These are phyloP conservation scores for Sesia apiformis DNA, from an alignment of 2,888 invertebrate genomes.

Conservation along the genomic window DNA sequence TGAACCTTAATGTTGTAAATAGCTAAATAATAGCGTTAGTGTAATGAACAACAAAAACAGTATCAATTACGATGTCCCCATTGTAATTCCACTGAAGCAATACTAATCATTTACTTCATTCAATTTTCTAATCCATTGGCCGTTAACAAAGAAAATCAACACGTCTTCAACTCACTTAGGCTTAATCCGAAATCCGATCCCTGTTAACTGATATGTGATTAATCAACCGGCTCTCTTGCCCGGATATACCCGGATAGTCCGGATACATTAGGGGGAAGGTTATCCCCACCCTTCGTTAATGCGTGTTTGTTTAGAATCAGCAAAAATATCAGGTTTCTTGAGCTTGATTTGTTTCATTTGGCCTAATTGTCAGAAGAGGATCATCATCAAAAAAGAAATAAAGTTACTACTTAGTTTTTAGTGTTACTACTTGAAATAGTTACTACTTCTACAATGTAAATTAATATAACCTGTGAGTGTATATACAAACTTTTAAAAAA, in stretches of 20 bases:
- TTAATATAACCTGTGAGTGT: too few species aligned
- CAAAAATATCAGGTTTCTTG: not conserved
- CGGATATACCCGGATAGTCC: conserved; percentile 15
- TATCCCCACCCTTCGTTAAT: conserved; percentile 10
- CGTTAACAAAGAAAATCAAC: conserved; percentile 17
- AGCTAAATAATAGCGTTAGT: too few species aligned
- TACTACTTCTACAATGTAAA: too few species aligned
- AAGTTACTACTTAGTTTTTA: too few species aligned
- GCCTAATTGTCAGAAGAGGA: too few species aligned
- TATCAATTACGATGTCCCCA: too few species aligned
- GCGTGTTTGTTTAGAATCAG: not conserved
- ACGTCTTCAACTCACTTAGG: conserved; percentile 25
- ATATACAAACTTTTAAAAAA: too few species aligned
- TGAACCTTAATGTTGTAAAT: too few species aligned
- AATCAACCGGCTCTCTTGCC: conserved; percentile 30
- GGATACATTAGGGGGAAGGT: conserved; percentile 12
- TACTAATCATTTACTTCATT: not conserved
- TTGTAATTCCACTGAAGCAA: not conserved
- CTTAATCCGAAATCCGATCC: conserved; percentile 33
- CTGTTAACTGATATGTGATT: conserved; percentile 51
- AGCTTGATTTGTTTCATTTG: not conserved
- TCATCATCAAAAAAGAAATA: too few species aligned
- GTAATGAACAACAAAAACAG: too few species aligned
- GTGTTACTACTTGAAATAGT: too few species aligned
- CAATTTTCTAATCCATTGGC: conserved; percentile 10